Conservation (phyloP, 2,888 invertebrate species). For the Leptarthrus brevirostris region DNA sequence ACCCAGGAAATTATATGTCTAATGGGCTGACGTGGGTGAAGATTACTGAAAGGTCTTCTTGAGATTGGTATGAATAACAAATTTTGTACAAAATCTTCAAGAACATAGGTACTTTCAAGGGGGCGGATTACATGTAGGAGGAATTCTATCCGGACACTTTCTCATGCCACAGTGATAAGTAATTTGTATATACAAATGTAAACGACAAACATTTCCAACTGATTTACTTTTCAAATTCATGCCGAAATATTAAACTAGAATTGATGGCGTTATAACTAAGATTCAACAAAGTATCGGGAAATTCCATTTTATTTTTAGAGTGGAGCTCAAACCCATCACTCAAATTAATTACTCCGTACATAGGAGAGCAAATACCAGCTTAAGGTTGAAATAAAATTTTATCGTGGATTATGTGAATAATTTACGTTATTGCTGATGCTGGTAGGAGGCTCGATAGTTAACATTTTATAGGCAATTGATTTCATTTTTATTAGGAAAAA, state of each 20-base stretch:
- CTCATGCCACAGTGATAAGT: no score
- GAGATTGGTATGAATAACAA: constrained; percentile 2
- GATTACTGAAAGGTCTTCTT: not conserved
- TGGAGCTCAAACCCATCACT: not conserved
- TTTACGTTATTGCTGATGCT: not conserved
- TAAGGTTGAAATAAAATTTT: no score
- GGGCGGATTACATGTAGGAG: constrained; percentile 1
- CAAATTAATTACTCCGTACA: not conserved
- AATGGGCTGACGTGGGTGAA: constrained; percentile 29
- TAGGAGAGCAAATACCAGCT: not conserved
- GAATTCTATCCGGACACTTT: constrained; percentile 2
- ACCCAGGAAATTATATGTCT: not conserved
- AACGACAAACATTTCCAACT: no score
- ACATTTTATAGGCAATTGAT: not conserved
- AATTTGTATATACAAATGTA: no score
- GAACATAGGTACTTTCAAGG: constrained; percentile 10
- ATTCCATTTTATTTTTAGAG: no score
- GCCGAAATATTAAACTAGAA: constrained; percentile 4
- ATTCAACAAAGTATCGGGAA: not conserved
- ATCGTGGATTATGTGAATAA: not conserved
- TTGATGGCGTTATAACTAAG: constrained; percentile 8
- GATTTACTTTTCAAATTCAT: not conserved
- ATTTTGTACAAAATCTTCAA: constrained; percentile 18
- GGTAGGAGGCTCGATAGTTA: not conserved
- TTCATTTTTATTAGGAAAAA: not conserved